Evolutionary conservation across 2,888 invertebrate species (phyloP).

Genomic region (Leucoma salicis): DNA sequence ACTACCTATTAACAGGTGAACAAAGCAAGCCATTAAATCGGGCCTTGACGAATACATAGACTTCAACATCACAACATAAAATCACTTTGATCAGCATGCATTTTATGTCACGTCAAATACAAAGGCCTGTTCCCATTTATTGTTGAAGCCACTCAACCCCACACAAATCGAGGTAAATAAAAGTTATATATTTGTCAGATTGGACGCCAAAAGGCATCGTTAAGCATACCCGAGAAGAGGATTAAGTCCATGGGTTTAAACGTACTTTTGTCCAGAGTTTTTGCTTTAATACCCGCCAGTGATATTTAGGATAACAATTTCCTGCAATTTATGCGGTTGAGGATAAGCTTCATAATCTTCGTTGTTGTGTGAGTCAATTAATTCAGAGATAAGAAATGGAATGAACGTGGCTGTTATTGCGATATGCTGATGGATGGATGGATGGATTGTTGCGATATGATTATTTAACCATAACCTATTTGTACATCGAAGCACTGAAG

Average conservation of each 20-base stretch:
- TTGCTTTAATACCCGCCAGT: conserved; percentile 9
- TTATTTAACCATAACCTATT: too few species aligned
- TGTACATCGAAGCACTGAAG: not conserved
- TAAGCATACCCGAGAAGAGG: conserved; percentile 23
- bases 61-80: not conserved
- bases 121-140: conserved; percentile 1
- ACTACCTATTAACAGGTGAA: too few species aligned
- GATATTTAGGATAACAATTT: conserved; percentile 9
- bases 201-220: conserved; percentile 19
- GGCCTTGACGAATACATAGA: too few species aligned
- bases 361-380: conserved; percentile 5
- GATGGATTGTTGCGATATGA: too few species aligned
- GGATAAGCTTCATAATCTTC: conserved; percentile 4
- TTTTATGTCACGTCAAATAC: not conserved
- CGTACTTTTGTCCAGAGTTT: conserved; percentile 9
- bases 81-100: not conserved
- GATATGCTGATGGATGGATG: too few species aligned
- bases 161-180: conserved; percentile 6
- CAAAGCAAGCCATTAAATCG: too few species aligned
- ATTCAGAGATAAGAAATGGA: too few species aligned
- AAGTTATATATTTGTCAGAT: conserved; percentile 1
- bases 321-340: conserved; percentile 2
- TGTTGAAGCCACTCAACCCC: not conserved
- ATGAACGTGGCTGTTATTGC: too few species aligned
- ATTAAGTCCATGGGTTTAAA: conserved; percentile 17